These are phyloP conservation scores for Pogona vitticeps DNA, from an alignment of 2,113 vertebrate genomes.

Conservation along the genomic window DNA sequence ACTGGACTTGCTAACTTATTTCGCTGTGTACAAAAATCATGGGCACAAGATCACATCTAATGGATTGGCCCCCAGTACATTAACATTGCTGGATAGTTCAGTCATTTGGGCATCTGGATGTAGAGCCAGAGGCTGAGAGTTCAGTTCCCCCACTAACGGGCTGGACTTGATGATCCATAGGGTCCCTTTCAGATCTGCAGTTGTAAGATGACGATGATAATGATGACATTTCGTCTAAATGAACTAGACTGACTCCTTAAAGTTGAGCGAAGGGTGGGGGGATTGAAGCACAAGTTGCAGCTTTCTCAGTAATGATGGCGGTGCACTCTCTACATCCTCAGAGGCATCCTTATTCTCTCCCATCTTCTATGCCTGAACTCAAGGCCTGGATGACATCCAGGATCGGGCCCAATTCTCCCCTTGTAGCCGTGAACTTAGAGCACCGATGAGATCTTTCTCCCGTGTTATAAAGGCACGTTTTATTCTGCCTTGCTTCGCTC, in stretches of 20 bases:
- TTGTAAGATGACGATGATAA: too few relatives aligned
- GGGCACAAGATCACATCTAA: not conserved
- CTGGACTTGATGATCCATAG: too few relatives aligned
- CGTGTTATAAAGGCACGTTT: not conserved
- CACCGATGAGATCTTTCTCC: not conserved
- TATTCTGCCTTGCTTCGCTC: not conserved
- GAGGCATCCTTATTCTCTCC: not conserved
- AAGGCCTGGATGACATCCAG: not conserved
- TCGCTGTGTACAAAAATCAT: not conserved
- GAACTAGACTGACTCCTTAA: not conserved
- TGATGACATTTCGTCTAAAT: not conserved
- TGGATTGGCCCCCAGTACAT: not conserved
- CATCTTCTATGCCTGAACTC: not conserved
- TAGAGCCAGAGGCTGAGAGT: too few relatives aligned
- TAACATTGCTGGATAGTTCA: not conserved
- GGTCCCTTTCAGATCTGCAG: too few relatives aligned
- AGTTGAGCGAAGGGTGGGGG: not conserved
- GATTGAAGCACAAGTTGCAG: not conserved
- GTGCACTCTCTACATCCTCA: not conserved
- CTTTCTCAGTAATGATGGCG: not conserved
- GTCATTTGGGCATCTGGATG: too few relatives aligned
- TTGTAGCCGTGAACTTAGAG: not conserved
- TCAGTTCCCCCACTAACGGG: too few relatives aligned
- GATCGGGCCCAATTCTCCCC: not conserved
- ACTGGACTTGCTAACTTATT: not conserved